Percentiles rank a stretch among this genome's conserved stretches.
phyloP scores from a whole-genome alignment of 1,140 invertebrate genomes.

The Paramacrobiotus metropolitanus region DNA sequence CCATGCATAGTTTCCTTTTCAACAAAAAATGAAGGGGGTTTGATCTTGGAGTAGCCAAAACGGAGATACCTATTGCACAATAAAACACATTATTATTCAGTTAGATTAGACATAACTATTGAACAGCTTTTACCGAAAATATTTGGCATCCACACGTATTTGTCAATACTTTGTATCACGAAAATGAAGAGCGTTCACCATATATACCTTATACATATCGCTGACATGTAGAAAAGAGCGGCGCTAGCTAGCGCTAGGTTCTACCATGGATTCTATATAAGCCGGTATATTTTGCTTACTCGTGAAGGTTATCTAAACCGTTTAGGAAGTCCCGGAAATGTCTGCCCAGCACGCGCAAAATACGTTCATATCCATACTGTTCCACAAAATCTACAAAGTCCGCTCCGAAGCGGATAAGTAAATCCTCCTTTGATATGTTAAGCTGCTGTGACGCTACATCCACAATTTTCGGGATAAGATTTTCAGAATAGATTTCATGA shows the following conservation, averaged over 20 bases:
- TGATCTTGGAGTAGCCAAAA: slow-evolving; percentile 76
- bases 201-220: no score
- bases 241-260: no score
- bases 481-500: slow-evolving; percentile 76
- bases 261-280: not conserved
- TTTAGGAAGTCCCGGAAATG: slow-evolving; percentile 25
- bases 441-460: slow-evolving; percentile 26
- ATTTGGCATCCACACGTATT: no score
- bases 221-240: no score
- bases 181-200: no score
- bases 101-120: no score
- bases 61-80: slow-evolving; percentile 41
- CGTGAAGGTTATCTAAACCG: slow-evolving; percentile 25
- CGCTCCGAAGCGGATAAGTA: slow-evolving; percentile 59
- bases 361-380: slow-evolving; percentile 12
- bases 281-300: slow-evolving; percentile 18
- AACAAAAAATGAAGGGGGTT: slow-evolving; percentile 81
- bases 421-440: slow-evolving; percentile 30
- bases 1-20: slow-evolving; percentile 70
- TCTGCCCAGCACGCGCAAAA: slow-evolving; percentile 23
- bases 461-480: slow-evolving; percentile 52
- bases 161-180: no score
- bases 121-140: no score
- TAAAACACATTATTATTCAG: not conserved
- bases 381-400: slow-evolving; percentile 39